A percentile compares a stretch with the other conserved stretches of the same genome.
These are phyloP conservation scores for Ophion ellenae DNA, from an alignment of 2,888 invertebrate genomes.

Conservation along the genomic window DNA sequence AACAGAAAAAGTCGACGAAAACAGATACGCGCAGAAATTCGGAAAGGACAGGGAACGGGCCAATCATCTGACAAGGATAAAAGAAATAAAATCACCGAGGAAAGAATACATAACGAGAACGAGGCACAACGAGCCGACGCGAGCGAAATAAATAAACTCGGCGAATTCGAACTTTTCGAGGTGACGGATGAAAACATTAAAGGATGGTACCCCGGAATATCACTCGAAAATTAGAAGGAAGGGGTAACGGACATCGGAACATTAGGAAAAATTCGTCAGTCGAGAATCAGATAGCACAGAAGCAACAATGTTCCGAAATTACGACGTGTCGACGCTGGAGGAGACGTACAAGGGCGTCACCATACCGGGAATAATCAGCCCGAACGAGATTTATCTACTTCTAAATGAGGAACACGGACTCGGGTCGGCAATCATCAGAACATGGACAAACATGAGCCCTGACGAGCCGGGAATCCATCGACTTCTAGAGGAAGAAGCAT, in stretches of 20 bases:
- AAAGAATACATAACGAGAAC: background rate
- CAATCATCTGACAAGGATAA: background rate
- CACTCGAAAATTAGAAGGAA: no score
- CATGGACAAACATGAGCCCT: no score
- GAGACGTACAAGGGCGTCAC: no score
- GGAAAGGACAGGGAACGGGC: background rate
- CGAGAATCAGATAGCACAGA: no score
- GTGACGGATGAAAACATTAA: background rate
- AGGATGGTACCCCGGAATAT: background rate
- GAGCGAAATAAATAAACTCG: background rate
- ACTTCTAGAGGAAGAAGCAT: background rate
- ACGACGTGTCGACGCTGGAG: background rate
- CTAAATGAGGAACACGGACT: no score
- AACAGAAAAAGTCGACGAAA: background rate
- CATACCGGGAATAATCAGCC: no score
- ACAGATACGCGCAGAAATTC: background rate
- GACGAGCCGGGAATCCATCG: background rate
- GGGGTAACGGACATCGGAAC: background rate
- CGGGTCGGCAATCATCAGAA: no score
- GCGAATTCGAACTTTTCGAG: background rate
- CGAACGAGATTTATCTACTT: no score
- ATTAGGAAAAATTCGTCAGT: no score
- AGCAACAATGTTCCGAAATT: background rate
- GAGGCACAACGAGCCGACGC: background rate
- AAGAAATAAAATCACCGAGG: background rate